Conservation (phyloP, 2,888 invertebrate species). For the Eupithecia dodoneata region DNA sequence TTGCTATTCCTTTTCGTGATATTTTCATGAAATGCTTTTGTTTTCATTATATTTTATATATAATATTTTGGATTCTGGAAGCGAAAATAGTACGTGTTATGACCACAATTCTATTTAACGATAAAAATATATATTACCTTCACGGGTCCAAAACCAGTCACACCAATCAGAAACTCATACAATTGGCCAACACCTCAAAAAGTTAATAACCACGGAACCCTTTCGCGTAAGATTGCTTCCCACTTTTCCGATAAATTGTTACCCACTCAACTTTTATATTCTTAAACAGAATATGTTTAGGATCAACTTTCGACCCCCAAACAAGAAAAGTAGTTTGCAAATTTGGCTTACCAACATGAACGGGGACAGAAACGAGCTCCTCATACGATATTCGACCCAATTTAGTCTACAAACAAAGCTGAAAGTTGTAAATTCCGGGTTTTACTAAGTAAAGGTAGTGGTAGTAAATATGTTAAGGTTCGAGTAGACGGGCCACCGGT, state of each 20-base stretch:
- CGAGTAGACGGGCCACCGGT: background rate
- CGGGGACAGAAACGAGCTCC: constrained; percentile 31
- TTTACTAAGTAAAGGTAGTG: constrained; percentile 26
- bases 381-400: constrained; percentile 21
- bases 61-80: background rate
- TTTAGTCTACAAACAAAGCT: background rate
- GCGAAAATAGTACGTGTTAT: too few relatives aligned
- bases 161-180: background rate
- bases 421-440: constrained; percentile 12
- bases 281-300: constrained; percentile 45
- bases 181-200: constrained; percentile 8
- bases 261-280: constrained; percentile 46
- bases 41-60: too few relatives aligned
- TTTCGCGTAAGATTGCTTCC: background rate
- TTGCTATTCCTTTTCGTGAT: too few relatives aligned
- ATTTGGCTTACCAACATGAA: constrained; percentile 44
- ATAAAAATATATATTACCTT: too few relatives aligned
- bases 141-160: background rate
- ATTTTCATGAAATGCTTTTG: too few relatives aligned
- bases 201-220: background rate
- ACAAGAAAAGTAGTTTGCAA: constrained; percentile 49
- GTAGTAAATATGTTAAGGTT: constrained; percentile 21
- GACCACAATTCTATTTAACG: background rate
- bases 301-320: constrained; percentile 48
- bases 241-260: constrained; percentile 20